Conservation (phyloP, 2,888 invertebrate genomes). For the Drosophila barbarae region DNA sequence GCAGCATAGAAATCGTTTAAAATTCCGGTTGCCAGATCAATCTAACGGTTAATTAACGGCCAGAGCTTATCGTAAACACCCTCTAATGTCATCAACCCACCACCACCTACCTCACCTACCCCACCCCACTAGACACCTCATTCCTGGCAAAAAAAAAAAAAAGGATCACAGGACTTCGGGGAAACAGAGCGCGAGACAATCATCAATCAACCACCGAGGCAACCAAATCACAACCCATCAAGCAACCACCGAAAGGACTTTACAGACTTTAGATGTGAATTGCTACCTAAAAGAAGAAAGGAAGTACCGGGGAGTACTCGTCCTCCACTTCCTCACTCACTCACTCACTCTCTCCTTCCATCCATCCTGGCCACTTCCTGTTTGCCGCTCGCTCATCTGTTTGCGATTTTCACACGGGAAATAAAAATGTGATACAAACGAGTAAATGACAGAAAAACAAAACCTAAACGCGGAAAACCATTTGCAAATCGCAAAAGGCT, state of each 20-base stretch:
- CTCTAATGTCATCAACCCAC: constrained; percentile 40
- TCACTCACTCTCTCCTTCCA: neutral
- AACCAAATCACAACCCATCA: constrained; percentile 66
- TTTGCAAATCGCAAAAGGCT: constrained; percentile 66
- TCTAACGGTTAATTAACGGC: constrained; percentile 41
- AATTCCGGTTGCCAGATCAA: constrained; percentile 30
- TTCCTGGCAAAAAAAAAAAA: neutral
- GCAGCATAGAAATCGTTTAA: constrained; percentile 9
- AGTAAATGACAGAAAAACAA: constrained; percentile 66
- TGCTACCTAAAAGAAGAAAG: constrained; percentile 27
- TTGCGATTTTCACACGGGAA: constrained; percentile 72
- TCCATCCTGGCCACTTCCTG: constrained; percentile 56
- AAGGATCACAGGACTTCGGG: constrained; percentile 9
- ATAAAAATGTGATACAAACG: constrained; percentile 72
- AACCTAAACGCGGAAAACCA: constrained; percentile 74
- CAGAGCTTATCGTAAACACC: constrained; percentile 38
- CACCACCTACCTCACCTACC: constrained; percentile 19
- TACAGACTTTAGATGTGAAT: constrained; percentile 16
- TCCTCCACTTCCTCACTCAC: constrained; percentile 2
- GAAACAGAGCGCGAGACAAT: constrained; percentile 46
- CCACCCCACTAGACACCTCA: constrained; percentile 3
- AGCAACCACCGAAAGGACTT: constrained; percentile 41
- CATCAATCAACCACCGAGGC: constrained; percentile 72
- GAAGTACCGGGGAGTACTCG: neutral
- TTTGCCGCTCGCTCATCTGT: constrained; percentile 35